Evolutionary conservation across 1,140 invertebrate genomes (phyloP), one percentile per base, ranked within the genome.

Genomic region (Drosophila watanabei): DNA sequence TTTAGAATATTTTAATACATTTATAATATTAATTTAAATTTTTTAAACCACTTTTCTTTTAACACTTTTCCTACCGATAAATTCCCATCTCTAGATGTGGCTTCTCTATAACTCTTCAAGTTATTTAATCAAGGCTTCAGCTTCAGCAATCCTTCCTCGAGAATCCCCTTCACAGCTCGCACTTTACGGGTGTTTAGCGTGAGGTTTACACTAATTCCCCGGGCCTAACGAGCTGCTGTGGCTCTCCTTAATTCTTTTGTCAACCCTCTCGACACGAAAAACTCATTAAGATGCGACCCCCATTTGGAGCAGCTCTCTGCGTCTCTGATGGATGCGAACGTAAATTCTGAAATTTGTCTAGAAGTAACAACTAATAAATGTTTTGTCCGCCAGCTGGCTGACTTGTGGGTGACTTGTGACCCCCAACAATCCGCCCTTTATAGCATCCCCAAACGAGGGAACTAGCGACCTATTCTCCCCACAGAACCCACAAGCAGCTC

Each of bases 321-420:
- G 18, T 9, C 32, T 9, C 33, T 65, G 68, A 76, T 78, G 75
- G 57, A 69, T 79, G 65, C 49, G 80, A 78, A 58, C 75, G 84
- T 69, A 68, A 88, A 84, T 84, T 84, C 69, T 80, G 57, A 84
- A 84, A 87, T 80, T 87, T 83, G 80, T 70, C 68, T 71, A 66
- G 46, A 80, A 70, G 68, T 87, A 80, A 80, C 84, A 84, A 84
- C 80, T 89, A 87, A 89, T 87, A 87, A 87, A 87, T 89, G 77
- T 68, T 78, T 63, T 28, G 64, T 65, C 48, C 60, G 70, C 63
- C 80, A 58, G 75, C 80, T 69, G 69, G 69, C 51, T 39, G 72
- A 70, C 76, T 77, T 79, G 78, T 63, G 57, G 69, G 65, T 68
- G 52, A 28, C 49, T 28, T 57, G 41, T 59, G 46, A 54, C 49